Conservation (phyloP, 2,888 invertebrate genomes). For the Chymomyza amoena region DNA sequence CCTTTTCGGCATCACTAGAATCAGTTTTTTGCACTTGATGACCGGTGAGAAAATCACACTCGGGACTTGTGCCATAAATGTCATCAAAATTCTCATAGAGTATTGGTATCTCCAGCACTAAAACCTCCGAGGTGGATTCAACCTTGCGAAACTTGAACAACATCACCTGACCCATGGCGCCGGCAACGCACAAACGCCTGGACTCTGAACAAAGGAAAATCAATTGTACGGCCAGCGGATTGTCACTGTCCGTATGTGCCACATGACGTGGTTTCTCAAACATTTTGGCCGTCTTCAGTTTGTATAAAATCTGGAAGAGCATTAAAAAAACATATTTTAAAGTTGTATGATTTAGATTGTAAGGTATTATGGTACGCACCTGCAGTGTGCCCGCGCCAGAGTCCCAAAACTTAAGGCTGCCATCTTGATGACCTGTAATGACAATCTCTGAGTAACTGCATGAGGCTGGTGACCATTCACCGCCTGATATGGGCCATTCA, state of each 20-base stretch:
- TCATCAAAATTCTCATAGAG: constrained; percentile 90
- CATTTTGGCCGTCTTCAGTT: constrained; percentile 96
- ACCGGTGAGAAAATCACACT: constrained; percentile 85
- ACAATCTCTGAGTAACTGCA: constrained; percentile 99
- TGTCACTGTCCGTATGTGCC: constrained; percentile 84
- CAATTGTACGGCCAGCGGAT: constrained; percentile 93
- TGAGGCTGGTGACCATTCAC: constrained; percentile 96
- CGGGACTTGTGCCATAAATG: constrained; percentile 86
- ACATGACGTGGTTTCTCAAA: constrained; percentile 81
- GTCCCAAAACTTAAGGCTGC: constrained; percentile 99
- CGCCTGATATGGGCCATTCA: constrained; percentile 98
- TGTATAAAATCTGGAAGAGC: constrained; percentile 87
- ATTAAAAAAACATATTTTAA: background rate
- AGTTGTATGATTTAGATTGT: background rate
- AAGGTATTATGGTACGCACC: constrained; percentile 57
- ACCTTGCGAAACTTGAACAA: constrained; percentile 96
- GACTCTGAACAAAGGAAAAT: constrained; percentile 96
- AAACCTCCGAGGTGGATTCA: constrained; percentile 90
- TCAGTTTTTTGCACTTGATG: constrained; percentile 79
- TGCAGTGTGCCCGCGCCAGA: constrained; percentile 97
- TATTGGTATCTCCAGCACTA: constrained; percentile 91
- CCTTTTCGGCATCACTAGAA: constrained; percentile 75
- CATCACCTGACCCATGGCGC: constrained; percentile 95
- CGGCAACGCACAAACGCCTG: constrained; percentile 91
- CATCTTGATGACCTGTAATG: constrained; percentile 99